These are phyloP conservation scores for Malurus cyaneus DNA, from an alignment of 2,113 vertebrate species.

Conservation along the genomic window DNA sequence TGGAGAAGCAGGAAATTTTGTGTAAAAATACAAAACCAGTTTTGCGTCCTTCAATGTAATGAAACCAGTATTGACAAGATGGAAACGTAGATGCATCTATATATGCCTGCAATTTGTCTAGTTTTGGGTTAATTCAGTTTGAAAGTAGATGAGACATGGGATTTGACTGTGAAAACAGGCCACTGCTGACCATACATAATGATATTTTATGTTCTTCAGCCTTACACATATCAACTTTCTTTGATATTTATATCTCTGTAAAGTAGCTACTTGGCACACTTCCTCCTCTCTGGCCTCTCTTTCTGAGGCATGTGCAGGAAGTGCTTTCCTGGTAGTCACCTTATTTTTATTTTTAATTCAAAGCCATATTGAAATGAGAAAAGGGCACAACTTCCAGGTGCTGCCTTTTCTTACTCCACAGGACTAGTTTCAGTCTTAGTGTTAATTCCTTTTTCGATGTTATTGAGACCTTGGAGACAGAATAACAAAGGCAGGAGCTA, in stretches of 20 bases:
- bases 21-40: not conserved
- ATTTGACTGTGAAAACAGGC: not conserved
- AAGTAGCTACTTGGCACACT: not conserved
- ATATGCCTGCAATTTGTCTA: not conserved
- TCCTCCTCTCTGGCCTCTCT: not conserved
- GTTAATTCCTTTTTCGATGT: not conserved
- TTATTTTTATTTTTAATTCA: not conserved
- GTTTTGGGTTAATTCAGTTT: not conserved
- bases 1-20: not conserved
- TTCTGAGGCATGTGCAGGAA: not conserved
- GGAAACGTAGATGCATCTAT: not conserved
- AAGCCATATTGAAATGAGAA: not conserved
- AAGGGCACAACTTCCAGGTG: not conserved
- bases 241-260: not conserved
- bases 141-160: not conserved
- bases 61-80: not conserved
- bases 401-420: not conserved
- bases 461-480: not conserved
- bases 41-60: not conserved
- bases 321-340: not conserved
- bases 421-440: not conserved
- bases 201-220: not conserved
- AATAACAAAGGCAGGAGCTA: not conserved
- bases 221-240: not conserved
- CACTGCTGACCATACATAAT: not conserved